A percentile compares a stretch with the other conserved stretches of the same genome.
Evolutionary conservation across 2,888 invertebrate species (phyloP).

Genomic region (Thecophora atra): DNA sequence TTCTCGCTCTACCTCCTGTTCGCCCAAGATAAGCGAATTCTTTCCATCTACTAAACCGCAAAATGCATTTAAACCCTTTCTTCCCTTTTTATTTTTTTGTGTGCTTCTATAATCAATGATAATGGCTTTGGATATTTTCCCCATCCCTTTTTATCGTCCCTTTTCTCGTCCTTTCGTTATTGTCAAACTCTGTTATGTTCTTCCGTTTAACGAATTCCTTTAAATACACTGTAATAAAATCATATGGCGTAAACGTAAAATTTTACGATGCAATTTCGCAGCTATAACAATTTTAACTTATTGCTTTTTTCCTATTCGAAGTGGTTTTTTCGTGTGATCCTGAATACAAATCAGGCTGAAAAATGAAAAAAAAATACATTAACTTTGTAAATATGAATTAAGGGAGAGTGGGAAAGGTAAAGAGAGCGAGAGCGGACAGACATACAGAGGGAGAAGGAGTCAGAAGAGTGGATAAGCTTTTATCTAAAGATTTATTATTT

Average conservation of each 20-base stretch:
- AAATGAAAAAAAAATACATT: background rate
- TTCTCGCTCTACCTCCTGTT: too few relatives aligned
- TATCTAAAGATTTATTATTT: too few relatives aligned
- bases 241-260: conserved; percentile 23
- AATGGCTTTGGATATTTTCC: background rate
- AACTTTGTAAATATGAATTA: too few relatives aligned
- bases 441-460: too few relatives aligned
- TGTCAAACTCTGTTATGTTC: background rate
- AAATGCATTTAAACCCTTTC: background rate
- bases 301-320: background rate
- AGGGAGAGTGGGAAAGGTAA: too few relatives aligned
- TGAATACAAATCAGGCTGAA: conserved; percentile 14
- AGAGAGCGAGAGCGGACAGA: too few relatives aligned
- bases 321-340: background rate
- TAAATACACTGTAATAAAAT: conserved; percentile 28
- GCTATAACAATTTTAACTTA: conserved; percentile 23
- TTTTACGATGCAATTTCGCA: conserved; percentile 34
- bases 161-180: background rate
- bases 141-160: background rate
- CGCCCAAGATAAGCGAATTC: too few relatives aligned
- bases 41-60: background rate
- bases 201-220: conserved; percentile 19
- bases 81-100: background rate
- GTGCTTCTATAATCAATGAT: background rate
- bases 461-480: too few relatives aligned